A percentile compares a stretch with the other conserved stretches of the same genome.
phyloP scores from a whole-genome alignment of 2,113 vertebrate species.

The Nothoprocta perdicaria region DNA sequence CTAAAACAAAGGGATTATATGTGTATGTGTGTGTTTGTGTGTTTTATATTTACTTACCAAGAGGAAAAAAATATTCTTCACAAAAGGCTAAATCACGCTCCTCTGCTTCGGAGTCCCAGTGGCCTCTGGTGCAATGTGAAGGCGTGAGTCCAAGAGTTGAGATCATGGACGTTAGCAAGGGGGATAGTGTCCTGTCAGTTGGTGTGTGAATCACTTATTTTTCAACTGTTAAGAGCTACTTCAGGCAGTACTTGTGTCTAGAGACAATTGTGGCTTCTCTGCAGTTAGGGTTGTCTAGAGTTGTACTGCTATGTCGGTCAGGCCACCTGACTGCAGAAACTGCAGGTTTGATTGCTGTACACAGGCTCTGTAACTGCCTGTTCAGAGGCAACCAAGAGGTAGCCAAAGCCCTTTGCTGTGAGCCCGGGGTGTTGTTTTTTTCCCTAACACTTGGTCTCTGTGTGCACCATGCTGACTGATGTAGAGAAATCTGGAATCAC shows the following conservation, averaged over 20 bases:
- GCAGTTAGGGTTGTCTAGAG: neutral
- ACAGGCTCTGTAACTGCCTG: neutral
- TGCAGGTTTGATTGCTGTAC: neutral
- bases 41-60: neutral
- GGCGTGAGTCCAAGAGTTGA: neutral
- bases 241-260: neutral
- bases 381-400: neutral
- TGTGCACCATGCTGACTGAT: neutral
- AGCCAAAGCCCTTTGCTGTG: neutral
- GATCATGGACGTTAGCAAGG: neutral
- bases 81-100: neutral
- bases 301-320: neutral
- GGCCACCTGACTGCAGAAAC: neutral
- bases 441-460: neutral
- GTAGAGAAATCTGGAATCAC: conserved; percentile 5
- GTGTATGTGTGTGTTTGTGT: too few relatives aligned
- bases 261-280: neutral
- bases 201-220: neutral
- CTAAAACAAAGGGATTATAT: neutral
- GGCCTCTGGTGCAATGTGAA: neutral
- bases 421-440: neutral
- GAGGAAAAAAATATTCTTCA: neutral
- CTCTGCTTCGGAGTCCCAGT: neutral
- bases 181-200: neutral
- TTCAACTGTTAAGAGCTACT: neutral